Percentiles rank a stretch among this genome's conserved stretches.
Conservation (phyloP, 1,140 invertebrate genomes). For the Drosophila guanche region DNA sequence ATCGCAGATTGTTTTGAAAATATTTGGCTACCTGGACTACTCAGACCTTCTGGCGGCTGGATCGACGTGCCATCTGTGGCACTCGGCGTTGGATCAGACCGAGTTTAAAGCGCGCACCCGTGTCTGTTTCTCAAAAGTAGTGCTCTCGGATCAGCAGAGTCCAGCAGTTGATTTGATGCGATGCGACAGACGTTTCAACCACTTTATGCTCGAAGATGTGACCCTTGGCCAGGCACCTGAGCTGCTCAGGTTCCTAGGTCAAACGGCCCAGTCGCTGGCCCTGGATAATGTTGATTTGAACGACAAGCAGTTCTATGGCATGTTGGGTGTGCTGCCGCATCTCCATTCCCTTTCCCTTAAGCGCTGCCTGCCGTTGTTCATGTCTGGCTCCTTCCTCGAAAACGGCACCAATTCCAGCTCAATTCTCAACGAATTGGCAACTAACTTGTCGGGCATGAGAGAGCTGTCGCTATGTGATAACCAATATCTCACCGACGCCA, state of each 20-base stretch:
- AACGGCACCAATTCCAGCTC: conserved; percentile 84
- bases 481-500: conserved; percentile 88
- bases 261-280: conserved; percentile 81
- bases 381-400: conserved; percentile 88
- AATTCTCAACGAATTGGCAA: conserved; percentile 78
- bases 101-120: conserved; percentile 85
- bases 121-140: conserved; percentile 85
- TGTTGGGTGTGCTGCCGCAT: conserved; percentile 85
- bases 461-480: conserved; percentile 87
- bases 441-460: conserved; percentile 85
- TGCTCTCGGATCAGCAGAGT: conserved; percentile 84
- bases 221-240: conserved; percentile 84
- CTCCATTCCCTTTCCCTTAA: conserved; percentile 86
- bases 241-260: conserved; percentile 83
- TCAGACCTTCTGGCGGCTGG: conserved; percentile 86
- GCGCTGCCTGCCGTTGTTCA: conserved; percentile 88
- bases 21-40: conserved; percentile 86
- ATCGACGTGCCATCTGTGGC: conserved; percentile 86
- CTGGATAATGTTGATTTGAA: conserved; percentile 86
- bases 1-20: conserved; percentile 86
- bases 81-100: conserved; percentile 85
- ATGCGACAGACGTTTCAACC: conserved; percentile 84
- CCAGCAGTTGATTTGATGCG: conserved; percentile 84
- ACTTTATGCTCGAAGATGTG: conserved; percentile 86
- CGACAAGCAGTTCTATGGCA: conserved; percentile 86